Evolutionary conservation across 2,113 vertebrate genomes (phyloP), one percentile per base, ranked within the genome.

Genomic region (Zosterops borbonicus): DNA sequence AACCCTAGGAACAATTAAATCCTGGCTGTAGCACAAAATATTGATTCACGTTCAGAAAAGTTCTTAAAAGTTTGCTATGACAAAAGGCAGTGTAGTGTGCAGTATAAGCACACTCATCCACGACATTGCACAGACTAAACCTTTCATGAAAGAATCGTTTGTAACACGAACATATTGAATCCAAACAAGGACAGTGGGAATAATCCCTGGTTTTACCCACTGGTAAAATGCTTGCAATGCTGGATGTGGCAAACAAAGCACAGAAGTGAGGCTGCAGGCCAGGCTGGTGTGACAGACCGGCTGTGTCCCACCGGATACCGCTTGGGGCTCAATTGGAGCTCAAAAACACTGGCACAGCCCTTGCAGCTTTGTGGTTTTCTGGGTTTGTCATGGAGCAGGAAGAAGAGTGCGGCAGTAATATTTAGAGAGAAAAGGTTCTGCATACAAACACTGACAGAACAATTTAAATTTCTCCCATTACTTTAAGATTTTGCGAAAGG

Each of bases 311-410:
- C 33, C 0, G 7, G 37, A 28, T 49, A 6, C 1, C 0, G 19
- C 55, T 21, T 2, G 0, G 27, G 1, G 5, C 49, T 0, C 2
- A n/a, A 53, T 0, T 1, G 0, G 10, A 85, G 41, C 16, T 49
- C 0, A 0, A 9, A 44, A 76, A 19, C 47, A 13, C 27, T 11
- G 8, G 53, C 4, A 2, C 4, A 1, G 67, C 28, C 39, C 13
- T 28, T 6, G 9, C 2, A 17, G 74, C 5, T 53, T 5, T 6
- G 33, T n/a, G 79, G 42, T 9, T 33, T 17, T 11, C 29, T 35
- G 80, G n/a, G 44, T 19, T 46, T 14, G 9, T n/a, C 9, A 0
- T 1, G 7, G 12, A 59, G 76, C 12, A 49, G 49, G 35, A 68
- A 27, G 11, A 70, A 37, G 4, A 64, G 17, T 0, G 5, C 60